Base-by-base conservation (phyloP, 2,888 invertebrate species). In the Apoderus coryli region DNA sequence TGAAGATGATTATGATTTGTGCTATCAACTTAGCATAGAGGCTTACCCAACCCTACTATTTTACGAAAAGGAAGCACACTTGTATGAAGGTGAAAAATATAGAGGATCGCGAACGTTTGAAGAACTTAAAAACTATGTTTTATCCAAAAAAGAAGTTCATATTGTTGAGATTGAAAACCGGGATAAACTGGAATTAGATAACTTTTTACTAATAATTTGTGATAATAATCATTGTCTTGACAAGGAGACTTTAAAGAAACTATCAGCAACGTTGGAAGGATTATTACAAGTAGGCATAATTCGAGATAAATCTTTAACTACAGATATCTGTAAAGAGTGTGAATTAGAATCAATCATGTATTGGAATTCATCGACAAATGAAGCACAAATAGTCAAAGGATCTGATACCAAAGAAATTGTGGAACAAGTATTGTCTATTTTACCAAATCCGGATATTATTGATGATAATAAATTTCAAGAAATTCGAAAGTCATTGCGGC, bases 1-100 rank as follows among this genome's bases (percentile, higher is more conserved):
- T 57, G 80, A 79, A 58, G 82, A 85, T 52, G 80, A 86, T 49
- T 80, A 76, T 62, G 61, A 66, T 24, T 63, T 88, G 37, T 89
- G 89, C 56, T 67, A 69, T 44, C 69, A 76, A 46, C 66, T 84
- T 57, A 69, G 72, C 38, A 77, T 88, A 38, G 63, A 45, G 68
- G 72, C 44, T 3, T 88, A 84, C 56, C 88, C 88, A 1, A 70
- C 80, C 1, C 60, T 88, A 10, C 54, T 84, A 7, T 69, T 79
- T 47, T 86, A 69, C 48, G 55, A 56, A 35, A 56, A 57, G 46
- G 49, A 55, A 38, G 56, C 65, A 23, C 63, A 61, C 50, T 55
- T 66, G 22, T 63, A 65, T 46, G 67, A 67, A 59, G 61, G 67
- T 13, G 64, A 62, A 36, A 63, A 61, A 43, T 79, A 73, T 49